phyloP scores from a whole-genome alignment of 2,113 vertebrate species.

The Pardalotus punctatus region DNA sequence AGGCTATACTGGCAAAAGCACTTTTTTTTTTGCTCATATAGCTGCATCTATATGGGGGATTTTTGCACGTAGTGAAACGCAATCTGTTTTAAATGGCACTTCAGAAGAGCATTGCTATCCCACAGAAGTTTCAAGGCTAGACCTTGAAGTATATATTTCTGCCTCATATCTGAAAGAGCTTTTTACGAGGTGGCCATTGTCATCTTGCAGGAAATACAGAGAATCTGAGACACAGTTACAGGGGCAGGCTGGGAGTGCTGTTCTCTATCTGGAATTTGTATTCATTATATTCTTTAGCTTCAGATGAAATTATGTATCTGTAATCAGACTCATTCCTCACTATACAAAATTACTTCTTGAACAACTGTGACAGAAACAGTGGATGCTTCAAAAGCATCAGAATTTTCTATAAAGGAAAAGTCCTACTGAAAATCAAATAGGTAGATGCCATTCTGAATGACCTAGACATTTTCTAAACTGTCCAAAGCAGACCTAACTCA shows the following conservation, averaged over 20 bases:
- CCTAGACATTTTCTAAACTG: background rate
- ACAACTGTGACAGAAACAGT: background rate
- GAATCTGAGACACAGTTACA: background rate
- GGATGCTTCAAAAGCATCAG: background rate
- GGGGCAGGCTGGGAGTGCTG: background rate
- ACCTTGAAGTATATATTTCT: constrained; percentile 4
- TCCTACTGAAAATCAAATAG: background rate
- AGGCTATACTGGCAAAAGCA: constrained; percentile 42
- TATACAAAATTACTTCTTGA: background rate
- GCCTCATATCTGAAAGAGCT: background rate
- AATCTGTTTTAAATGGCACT: constrained; percentile 56
- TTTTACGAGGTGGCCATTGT: constrained; percentile 13
- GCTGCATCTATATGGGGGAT: constrained; percentile 7
- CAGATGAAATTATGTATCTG: background rate
- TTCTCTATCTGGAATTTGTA: background rate
- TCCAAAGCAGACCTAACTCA: background rate
- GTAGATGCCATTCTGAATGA: background rate
- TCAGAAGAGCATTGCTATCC: constrained; percentile 40
- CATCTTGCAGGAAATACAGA: background rate
- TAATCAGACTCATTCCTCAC: background rate
- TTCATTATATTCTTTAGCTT: background rate
- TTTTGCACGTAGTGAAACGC: constrained; percentile 31
- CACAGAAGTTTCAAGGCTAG: constrained; percentile 39
- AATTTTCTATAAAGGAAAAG: background rate
- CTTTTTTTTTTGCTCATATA: constrained; percentile 41